Percentiles rank a stretch among this genome's conserved stretches.
These are phyloP conservation scores for Ammodytes dubius DNA, from an alignment of 2,113 vertebrate genomes.

Conservation along the genomic window DNA sequence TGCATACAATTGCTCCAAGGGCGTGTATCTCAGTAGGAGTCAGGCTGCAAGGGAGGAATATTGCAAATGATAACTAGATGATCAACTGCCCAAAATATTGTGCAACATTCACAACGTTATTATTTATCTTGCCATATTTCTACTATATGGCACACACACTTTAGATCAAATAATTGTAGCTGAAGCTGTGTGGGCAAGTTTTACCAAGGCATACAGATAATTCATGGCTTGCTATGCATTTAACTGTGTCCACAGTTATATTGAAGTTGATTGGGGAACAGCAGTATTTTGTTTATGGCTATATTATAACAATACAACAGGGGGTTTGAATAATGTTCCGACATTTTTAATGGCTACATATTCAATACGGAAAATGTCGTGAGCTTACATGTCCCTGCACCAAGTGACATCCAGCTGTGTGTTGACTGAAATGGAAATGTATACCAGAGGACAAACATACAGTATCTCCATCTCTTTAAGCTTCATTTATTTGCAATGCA, in stretches of 20 bases:
- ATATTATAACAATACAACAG: conserved; percentile 18
- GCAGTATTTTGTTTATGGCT: conserved; percentile 1
- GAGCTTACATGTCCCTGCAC: not conserved
- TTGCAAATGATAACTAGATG: conserved; percentile 25
- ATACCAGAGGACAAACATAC: conserved; percentile 10
- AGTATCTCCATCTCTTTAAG: conserved; percentile 12
- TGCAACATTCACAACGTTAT: not conserved
- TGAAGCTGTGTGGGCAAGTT: not conserved
- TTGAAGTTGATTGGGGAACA: not conserved
- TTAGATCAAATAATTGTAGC: not conserved
- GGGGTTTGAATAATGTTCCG: conserved; percentile 23
- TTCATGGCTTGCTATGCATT: conserved; percentile 1
- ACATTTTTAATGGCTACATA: conserved; percentile 19
- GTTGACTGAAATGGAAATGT: conserved; percentile 34
- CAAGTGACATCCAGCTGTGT: conserved; percentile 35
- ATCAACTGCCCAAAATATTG: conserved; percentile 6
- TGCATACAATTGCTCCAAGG: not conserved
- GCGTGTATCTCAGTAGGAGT: conserved; percentile 56
- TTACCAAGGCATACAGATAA: not conserved
- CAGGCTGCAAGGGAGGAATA: conserved; percentile 5
- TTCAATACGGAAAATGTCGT: conserved; percentile 19
- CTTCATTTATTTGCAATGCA: not conserved
- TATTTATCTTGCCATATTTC: conserved; percentile 5
- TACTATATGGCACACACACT: conserved; percentile 38
- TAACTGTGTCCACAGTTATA: not conserved